A percentile compares a stretch with the other conserved stretches of the same genome.
Evolutionary conservation across 2,888 invertebrate genomes (phyloP).

Genomic region (Corbicula japonica): DNA sequence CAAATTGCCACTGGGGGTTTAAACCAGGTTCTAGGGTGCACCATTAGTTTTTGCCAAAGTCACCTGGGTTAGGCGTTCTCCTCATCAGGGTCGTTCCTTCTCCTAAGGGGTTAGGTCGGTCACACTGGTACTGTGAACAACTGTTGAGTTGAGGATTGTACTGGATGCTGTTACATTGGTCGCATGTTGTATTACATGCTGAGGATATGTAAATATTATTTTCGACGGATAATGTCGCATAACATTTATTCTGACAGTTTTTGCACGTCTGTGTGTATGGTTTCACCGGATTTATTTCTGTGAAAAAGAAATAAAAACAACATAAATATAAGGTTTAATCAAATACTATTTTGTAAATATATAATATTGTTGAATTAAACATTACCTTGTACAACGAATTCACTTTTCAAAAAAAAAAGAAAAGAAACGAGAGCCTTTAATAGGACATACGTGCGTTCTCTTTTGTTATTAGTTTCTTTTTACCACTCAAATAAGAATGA

Average conservation of each 20-base stretch:
- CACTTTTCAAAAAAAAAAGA: no score
- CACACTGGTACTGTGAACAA: conserved; percentile 20
- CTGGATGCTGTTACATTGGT: background rate
- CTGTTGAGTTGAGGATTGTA: background rate
- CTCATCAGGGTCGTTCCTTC: background rate
- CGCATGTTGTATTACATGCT: conserved; percentile 4
- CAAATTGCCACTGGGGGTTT: no score
- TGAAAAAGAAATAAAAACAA: background rate
- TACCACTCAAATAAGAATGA: no score
- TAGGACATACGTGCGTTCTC: no score
- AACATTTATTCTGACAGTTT: conserved; percentile 1
- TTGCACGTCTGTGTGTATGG: conserved; percentile 5
- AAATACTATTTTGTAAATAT: background rate
- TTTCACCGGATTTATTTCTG: conserved; percentile 5
- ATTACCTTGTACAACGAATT: no score
- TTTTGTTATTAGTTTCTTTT: no score
- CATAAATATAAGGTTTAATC: background rate
- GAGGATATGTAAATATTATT: background rate
- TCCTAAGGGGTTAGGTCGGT: background rate
- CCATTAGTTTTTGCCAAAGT: background rate
- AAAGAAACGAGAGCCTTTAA: no score
- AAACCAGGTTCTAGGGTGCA: no score
- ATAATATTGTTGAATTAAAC: no score
- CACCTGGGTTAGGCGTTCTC: conserved; percentile 21
- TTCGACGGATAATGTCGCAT: background rate